Evolutionary conservation across 2,113 vertebrate species (phyloP), one percentile per base, ranked within the genome.

Genomic region (Nyctereutes procyonoides): DNA sequence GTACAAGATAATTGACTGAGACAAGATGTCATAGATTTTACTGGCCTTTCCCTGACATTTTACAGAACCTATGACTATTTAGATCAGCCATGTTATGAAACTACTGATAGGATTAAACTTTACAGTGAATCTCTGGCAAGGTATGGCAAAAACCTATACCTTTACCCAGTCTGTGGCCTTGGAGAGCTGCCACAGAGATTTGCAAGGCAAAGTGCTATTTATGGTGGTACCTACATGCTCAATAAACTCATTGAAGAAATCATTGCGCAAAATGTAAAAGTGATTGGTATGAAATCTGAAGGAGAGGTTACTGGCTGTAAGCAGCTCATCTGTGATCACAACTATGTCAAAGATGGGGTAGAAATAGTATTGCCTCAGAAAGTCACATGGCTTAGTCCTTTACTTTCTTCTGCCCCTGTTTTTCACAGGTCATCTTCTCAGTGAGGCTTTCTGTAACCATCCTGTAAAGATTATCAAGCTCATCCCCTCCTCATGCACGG

Each of bases 181-280:
- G 43, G 43, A 43, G 43, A 43, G 43, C 43, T 43, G 43, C 5
- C 43, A 43, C 43, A 43, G 43, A 43, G 43, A 43, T 43, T 43
- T 43, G 43, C 43, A 43, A 99, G 99, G 98, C 98, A 99, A 98
- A 99, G 99, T 53, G 99, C 99, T n/a, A 99, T 99, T 98, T 99
- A 99, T 3, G 99, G 99, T 89, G 99, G 99, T 88, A 99, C 99
- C 76, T 99, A 99, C 98, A 99, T 99, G 99, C 97, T 99, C 97
- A 99, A 99, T 99, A 99, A 99, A 96, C 99, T 99, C 88, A 99
- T 99, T 4, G 99, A 99, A 38, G 99, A 99, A 98, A 99, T 99
- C 14, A 99, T 99, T 94, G 89, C 99, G 71, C 99, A 99, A 96
- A 98, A 99, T 1, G 99, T 99, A 94, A 99, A 99, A 98, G 99